phyloP scores from a whole-genome alignment of 2,888 invertebrate species.

The Lamproptera curius region DNA sequence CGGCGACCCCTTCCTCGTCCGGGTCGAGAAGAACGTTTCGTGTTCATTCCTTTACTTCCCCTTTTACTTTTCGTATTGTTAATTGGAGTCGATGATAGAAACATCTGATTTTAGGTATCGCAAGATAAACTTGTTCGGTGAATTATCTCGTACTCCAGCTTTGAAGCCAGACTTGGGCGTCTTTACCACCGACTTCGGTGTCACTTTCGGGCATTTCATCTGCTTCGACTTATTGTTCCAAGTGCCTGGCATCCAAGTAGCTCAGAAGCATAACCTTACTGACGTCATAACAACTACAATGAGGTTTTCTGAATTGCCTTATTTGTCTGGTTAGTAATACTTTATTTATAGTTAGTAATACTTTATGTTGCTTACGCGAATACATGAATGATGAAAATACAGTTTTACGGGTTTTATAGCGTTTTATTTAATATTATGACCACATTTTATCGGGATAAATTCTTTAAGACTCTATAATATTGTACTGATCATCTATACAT shows the following conservation, averaged over 20 bases:
- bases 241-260: conserved; percentile 80
- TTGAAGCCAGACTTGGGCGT: conserved; percentile 75
- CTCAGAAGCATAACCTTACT: conserved; percentile 70
- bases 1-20: no score
- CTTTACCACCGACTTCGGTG: conserved; percentile 88
- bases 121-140: conserved; percentile 73
- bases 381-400: no score
- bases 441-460: no score
- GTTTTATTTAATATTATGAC: no score
- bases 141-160: conserved; percentile 74
- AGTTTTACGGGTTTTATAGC: no score
- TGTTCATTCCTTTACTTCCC: no score
- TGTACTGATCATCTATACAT: no score
- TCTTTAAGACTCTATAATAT: no score
- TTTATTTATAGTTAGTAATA: background rate
- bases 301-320: conserved; percentile 92
- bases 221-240: conserved; percentile 92
- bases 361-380: no score
- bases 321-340: conserved; percentile 81
- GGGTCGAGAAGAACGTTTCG: no score
- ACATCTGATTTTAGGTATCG: conserved; percentile 58
- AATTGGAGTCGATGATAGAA: no score
- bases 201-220: conserved; percentile 87
- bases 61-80: no score
- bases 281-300: conserved; percentile 84